These are phyloP conservation scores for Poecilia latipinna DNA, from an alignment of 2,113 vertebrate genomes.

Conservation along the genomic window DNA sequence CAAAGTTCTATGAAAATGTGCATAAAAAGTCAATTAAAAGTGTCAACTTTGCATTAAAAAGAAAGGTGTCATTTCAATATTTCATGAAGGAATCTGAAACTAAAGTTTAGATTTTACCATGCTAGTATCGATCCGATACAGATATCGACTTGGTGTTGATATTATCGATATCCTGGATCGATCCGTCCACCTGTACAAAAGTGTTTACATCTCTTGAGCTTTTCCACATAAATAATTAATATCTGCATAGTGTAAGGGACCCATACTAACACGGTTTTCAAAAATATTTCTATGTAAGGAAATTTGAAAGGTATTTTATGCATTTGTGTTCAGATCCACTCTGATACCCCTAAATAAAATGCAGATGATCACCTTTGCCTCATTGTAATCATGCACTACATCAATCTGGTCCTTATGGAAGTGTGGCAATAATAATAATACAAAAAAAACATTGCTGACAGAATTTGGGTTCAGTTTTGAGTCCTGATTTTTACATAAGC, in stretches of 20 bases:
- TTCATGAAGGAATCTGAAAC: neutral
- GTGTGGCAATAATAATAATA: neutral
- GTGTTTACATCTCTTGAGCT: neutral
- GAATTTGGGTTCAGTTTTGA: neutral
- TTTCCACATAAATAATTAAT: too few relatives aligned
- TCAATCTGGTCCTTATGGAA: neutral
- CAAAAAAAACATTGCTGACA: too few relatives aligned
- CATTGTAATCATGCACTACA: neutral
- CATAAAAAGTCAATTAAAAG: too few relatives aligned
- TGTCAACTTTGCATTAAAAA: too few relatives aligned
- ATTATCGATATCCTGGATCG: too few relatives aligned
- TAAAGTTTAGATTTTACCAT: too few relatives aligned
- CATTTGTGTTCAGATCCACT: neutral
- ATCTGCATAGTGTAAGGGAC: neutral
- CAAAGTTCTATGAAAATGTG: too few relatives aligned
- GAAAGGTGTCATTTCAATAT: too few relatives aligned
- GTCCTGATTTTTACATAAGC: neutral
- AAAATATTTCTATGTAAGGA: neutral
- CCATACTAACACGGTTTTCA: neutral
- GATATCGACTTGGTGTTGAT: too few relatives aligned
- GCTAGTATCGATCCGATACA: too few relatives aligned
- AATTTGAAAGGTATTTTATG: neutral
- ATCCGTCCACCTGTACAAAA: neutral
- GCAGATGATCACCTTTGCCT: neutral
- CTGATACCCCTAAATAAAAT: neutral